phyloP scores from a whole-genome alignment of 2,113 vertebrate genomes.

The Dicentrarchus labrax region DNA sequence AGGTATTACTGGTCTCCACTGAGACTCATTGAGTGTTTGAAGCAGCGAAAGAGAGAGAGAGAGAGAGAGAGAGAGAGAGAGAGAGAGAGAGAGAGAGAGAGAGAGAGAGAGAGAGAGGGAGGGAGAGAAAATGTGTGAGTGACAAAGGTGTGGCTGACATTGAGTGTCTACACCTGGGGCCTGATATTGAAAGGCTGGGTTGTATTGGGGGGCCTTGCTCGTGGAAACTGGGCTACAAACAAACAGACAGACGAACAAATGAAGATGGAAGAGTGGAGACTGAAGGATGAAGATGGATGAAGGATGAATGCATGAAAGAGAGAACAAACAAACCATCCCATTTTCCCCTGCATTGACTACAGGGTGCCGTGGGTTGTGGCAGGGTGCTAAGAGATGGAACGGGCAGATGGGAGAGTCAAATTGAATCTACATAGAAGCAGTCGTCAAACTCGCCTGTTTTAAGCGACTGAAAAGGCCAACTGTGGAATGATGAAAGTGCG shows the following conservation, averaged over 20 bases:
- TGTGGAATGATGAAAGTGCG: neutral
- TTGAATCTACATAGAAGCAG: neutral
- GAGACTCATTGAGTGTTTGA: neutral
- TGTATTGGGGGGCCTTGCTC: neutral
- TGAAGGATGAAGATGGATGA: conserved; percentile 36
- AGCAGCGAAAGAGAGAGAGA: neutral
- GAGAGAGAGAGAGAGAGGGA: neutral
- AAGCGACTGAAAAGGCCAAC: neutral
- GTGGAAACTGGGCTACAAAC: conserved; percentile 52
- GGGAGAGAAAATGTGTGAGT: neutral
- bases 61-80: neutral
- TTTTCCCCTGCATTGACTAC: neutral
- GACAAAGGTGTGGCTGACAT: conserved; percentile 42
- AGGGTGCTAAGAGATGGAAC: neutral
- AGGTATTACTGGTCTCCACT: neutral
- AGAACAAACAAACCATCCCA: conserved; percentile 48
- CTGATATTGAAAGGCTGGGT: conserved; percentile 26
- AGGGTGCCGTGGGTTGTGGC: neutral
- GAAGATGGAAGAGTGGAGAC: conserved; percentile 43
- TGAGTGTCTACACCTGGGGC: conserved; percentile 60
- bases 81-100: neutral
- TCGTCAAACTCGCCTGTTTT: neutral
- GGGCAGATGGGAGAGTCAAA: neutral
- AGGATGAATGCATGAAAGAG: conserved; percentile 28
- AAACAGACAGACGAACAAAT: conserved; percentile 60